Base-by-base conservation (phyloP, 1,140 invertebrate species). In the Bombus difficillimus region DNA sequence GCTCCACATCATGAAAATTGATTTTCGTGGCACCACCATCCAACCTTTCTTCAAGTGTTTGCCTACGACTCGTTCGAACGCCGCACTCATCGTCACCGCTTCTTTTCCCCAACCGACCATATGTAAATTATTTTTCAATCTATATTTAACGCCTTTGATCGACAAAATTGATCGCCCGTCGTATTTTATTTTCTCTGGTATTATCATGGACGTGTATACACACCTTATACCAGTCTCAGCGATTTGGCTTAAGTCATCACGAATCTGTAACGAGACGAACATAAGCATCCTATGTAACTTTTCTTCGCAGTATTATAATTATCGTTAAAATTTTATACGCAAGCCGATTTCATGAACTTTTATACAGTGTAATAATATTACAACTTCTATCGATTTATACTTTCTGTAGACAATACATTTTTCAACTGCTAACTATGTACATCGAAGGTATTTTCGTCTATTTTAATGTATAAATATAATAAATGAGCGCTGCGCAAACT, bases 51-150 rank as follows among this genome's bases (percentile, higher is more conserved):
- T 92, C 41, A 93, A 81, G 75, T 93, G 90, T 66, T 91, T 88
- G 3, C 87, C 89, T 15, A 93, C 88, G 25, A 93, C 72, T 73
- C 84, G 90, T 75, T 93, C 92, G n/a, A 93, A 88, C 22, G 90
- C 62, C 1, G 88, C 77, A 37, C 92, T 90, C 80, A 93, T 83
- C 43, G 84, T 85, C 13, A 89, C 64, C 2, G 86, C 88, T 64
- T 93, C 91, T 22, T 75, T 83, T n/a, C 93, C 92, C 93, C 93
- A 93, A 32, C 91, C 92, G 22, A 93, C 80, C 13, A 92, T 83
- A 32, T 93, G 90, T 32, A 93, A 88, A 66, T 93, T 93, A 28
- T 92, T 90, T 32, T 86, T 92, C 62, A 93, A 41, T 64, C 82
- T 92, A 41, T 93, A 93, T 32, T 84, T 92, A 13, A 86, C 75